phyloP scores from a whole-genome alignment of 92 coral and sea anemone species.

The Plumapathes pennacea region DNA sequence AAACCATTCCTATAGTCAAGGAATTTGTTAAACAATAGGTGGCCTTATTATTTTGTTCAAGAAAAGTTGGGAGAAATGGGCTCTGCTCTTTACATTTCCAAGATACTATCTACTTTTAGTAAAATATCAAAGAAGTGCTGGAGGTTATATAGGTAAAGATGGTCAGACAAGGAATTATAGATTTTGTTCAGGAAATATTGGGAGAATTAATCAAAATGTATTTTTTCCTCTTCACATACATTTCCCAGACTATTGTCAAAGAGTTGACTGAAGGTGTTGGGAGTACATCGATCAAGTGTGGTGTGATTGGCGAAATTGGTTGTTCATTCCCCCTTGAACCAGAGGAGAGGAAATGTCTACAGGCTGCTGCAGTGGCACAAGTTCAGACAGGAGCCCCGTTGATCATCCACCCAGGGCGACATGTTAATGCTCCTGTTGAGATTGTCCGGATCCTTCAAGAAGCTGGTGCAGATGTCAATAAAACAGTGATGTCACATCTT shows the following conservation, averaged over 20 bases:
- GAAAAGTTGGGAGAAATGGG: no score
- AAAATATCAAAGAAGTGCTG: no score
- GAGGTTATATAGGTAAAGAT: no score
- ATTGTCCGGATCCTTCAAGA: conserved; percentile 79
- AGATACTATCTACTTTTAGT: no score
- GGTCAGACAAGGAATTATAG: no score
- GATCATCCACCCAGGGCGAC: conserved; percentile 85
- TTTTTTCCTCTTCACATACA: no score
- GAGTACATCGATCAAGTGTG: conserved; percentile 77
- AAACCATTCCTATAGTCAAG: no score
- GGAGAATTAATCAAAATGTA: no score
- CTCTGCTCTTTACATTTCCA: no score
- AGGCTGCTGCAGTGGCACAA: conserved; percentile 87
- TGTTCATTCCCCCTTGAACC: conserved; percentile 87
- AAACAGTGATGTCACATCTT: conserved; percentile 86
- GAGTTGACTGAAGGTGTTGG: conserved; percentile 84
- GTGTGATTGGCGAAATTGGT: conserved; percentile 94
- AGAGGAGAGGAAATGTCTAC: conserved; percentile 74
- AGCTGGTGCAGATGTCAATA: conserved; percentile 81
- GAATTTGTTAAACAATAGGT: no score
- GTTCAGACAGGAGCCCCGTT: conserved; percentile 80
- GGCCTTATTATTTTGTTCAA: no score
- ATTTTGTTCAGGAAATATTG: no score
- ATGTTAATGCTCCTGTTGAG: conserved; percentile 72
- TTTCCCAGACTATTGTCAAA: conserved; percentile 77